Evolutionary conservation across 1,140 invertebrate species (phyloP).

Genomic region (Hestina assimilis): DNA sequence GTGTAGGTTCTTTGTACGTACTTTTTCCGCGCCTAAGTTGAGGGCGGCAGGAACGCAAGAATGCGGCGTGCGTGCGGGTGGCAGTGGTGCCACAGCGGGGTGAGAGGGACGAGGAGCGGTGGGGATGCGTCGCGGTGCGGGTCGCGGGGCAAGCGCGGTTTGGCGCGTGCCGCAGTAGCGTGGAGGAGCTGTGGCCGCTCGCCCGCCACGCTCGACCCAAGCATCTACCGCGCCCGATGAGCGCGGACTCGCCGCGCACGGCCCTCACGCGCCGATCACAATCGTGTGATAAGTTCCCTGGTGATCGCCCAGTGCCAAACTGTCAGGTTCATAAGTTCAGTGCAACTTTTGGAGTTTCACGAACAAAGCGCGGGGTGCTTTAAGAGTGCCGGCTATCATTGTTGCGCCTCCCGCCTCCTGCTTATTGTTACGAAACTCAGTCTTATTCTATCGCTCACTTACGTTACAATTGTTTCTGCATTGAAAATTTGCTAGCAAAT

Average conservation of each 20-base stretch:
- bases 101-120: slow-evolving; percentile 32
- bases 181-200: slow-evolving; percentile 60
- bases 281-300: slow-evolving; percentile 23
- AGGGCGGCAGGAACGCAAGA: slow-evolving; percentile 53
- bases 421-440: slow-evolving; percentile 44
- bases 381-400: slow-evolving; percentile 33
- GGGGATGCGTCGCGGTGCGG: slow-evolving; percentile 50
- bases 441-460: slow-evolving; percentile 34
- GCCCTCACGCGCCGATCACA: slow-evolving; percentile 35
- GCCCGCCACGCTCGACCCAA: slow-evolving; percentile 42
- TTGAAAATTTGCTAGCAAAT: slow-evolving; percentile 31
- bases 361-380: slow-evolving; percentile 29
- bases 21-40: slow-evolving; percentile 37
- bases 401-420: slow-evolving; percentile 36
- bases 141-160: slow-evolving; percentile 30
- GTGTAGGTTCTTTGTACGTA: slow-evolving; percentile 59
- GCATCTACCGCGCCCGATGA: slow-evolving; percentile 42
- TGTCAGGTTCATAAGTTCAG: slow-evolving; percentile 39
- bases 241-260: slow-evolving; percentile 36
- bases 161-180: slow-evolving; percentile 69
- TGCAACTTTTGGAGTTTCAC: slow-evolving; percentile 49
- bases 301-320: slow-evolving; percentile 40
- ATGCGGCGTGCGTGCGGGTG: slow-evolving; percentile 70
- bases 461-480: slow-evolving; percentile 32
- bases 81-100: slow-evolving; percentile 38